Evolutionary conservation across 2,888 invertebrate species (phyloP), one percentile per base, ranked within the genome.

Genomic region (Eupithecia exiguata): DNA sequence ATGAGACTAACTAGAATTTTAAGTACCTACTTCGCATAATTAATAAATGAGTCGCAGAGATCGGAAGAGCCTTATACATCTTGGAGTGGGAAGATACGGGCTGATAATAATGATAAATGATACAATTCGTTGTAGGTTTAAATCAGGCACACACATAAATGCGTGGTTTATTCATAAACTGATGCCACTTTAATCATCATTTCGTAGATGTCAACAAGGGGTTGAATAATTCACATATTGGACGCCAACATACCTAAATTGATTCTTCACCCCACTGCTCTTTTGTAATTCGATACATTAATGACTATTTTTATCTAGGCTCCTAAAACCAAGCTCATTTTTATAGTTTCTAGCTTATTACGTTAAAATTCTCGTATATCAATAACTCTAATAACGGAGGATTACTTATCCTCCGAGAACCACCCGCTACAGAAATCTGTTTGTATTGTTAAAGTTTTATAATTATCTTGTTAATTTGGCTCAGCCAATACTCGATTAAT

Each of bases 401-500:
- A n/a, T n/a, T n/a, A n/a, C n/a, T n/a, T n/a, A n/a, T n/a, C 21
- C 25, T 58, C 14, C 14, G 58, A 21, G 58, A 71, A 30, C n/a
- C 25, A 30, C 40, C n/a, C 21, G 43, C 14, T n/a, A 30, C 36
- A 43, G 68, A 36, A 46, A 72, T 43, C 14, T n/a, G 30, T 74
- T 35, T 61, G 53, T 43, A 58, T 46, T 66, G 58, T 49, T 58
- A 40, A 68, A 71, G 61, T 38, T 69, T 70, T 65, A 49, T 70
- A 78, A 79, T 81, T 81, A 80, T 78, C 79, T 79, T 71, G 71
- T 79, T 83, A 84, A 84, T 85, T 80, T 83, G 79, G 79, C 74
- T 77, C 71, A 79, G 79, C 77, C 75, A 79, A 77, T 79, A 80
- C 76, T 83, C 81, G 78, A 84, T 84, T 84, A 82, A 84, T 84